phyloP scores from a whole-genome alignment of 2,797 vertebrate species.

The Prionace glauca region DNA sequence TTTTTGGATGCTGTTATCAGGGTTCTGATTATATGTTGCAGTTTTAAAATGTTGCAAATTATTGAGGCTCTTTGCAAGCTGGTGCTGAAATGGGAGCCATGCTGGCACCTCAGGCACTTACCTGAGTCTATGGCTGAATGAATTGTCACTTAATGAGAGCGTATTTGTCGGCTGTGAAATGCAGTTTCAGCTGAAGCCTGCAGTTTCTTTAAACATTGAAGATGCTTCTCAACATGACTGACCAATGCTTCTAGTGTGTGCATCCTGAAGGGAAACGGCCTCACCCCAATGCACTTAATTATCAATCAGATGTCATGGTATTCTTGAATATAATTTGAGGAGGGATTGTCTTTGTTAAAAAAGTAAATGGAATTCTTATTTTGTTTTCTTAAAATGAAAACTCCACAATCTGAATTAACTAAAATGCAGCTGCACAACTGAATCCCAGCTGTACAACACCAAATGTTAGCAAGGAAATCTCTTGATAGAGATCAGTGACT shows the following conservation, averaged over 20 bases:
- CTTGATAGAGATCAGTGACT: neutral
- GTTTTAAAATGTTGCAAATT: neutral
- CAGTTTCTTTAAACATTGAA: neutral
- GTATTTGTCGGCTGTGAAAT: neutral
- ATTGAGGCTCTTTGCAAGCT: neutral
- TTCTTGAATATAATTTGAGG: neutral
- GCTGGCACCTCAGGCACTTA: slow-evolving; percentile 21
- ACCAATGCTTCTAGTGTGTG: neutral
- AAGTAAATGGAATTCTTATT: neutral
- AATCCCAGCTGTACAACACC: neutral
- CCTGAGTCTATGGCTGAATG: neutral
- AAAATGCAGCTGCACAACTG: neutral
- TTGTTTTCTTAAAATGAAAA: neutral
- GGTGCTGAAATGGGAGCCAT: neutral
- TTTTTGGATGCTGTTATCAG: neutral
- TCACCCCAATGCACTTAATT: neutral
- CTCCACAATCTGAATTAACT: neutral
- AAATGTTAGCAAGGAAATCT: neutral
- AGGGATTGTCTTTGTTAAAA: no score
- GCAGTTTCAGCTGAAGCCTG: neutral
- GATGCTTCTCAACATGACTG: neutral
- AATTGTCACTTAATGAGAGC: neutral
- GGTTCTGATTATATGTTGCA: slow-evolving; percentile 3
- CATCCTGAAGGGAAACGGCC: neutral
- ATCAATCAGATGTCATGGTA: neutral